Evolutionary conservation across 1,140 invertebrate genomes (phyloP), one percentile per base, ranked within the genome.

Genomic region (Cylas formicarius): DNA sequence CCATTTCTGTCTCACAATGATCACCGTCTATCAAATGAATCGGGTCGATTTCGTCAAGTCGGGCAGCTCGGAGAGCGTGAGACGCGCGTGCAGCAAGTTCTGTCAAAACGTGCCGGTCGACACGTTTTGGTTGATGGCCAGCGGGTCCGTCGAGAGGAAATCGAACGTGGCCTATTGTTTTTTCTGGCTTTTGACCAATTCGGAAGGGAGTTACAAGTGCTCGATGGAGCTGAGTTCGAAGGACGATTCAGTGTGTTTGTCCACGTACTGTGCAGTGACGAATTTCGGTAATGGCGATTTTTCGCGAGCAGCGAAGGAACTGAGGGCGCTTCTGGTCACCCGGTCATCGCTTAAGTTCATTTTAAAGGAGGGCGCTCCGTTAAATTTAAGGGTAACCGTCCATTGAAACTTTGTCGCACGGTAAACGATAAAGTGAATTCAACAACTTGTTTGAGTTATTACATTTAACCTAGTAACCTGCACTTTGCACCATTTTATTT

Each of bases 41-140:
- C 50, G 54, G 13, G 44, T 55, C 14, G 52, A 58, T 38, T 35
- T 49, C 14, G 17, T 42, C 3, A 52, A 35, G 14, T 44, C 44
- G 4, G 46, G 23, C 13, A 53, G 49, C 33, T 47, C 50, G 2
- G 42, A 49, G 22, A 52, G 51, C 24, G 40, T 53, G 1, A 50
- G 50, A 5, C 54, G 44, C 14, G 52, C 57, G 1, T 57, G 47
- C 36, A 49, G 37, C 19, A 61, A 50, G 29, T 55, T 61, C 11
- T 46, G 42, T n/a, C 50, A 56, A 41, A 53, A 50, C 36, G 28
- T 58, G 9, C 55, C 55, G 0, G 27, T 58, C 17, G 53, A 51
- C 27, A 61, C 56, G 4, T 62, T 61, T 37, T 62, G 60, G 60
- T 16, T 64, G 7, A 62, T 64, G 62, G 52, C 53, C 20, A 62